Base-by-base conservation (phyloP, 2,888 invertebrate species). In the Neoitamus cyanurus region DNA sequence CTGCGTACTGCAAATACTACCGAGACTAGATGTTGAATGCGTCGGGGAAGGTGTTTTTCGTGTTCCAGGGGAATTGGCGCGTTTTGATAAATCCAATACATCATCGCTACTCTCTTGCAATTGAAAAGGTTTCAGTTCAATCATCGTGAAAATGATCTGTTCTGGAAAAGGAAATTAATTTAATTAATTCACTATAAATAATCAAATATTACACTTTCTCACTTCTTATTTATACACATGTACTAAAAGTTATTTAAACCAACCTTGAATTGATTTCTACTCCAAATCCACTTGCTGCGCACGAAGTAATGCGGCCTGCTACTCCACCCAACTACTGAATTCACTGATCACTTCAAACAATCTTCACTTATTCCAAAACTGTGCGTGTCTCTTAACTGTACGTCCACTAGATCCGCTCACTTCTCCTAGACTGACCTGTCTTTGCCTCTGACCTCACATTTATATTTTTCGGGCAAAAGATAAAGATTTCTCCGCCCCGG, bases 31-130 rank as follows among this genome's bases (percentile, higher is more conserved):
- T 80, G 86, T 88, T n/a, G 89, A 89, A 83, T 89, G 89, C 84
- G 89, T 90, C 0, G 91, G 91, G 0, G 91, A 91, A 0, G 91
- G 90, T 0, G 91, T 90, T 87, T 90, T 91, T 25, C 89, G 87
- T 48, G 85, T 87, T 83, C 91, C 91, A 2, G 89, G 88, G 20
- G 90, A 90, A 87, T 90, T 90, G 80, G 90, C 90, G 75, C 90
- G 90, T 1, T 90, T 88, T 1, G 91, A 92, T n/a, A 91, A 88
- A 87, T 91, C 91, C 72, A 91, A 87, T 9, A 90, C 91, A 86
- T 90, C 89, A 5, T 20, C 9, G 88, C 86, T 11, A 7, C 30
- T 31, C 13, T 88, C 86, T 25, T 83, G 58, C 83, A 28, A 73
- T 6, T 37, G 85, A 70, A 25, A 88, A 70, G 69, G 58, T 69